Base-by-base conservation (phyloP, 2,888 invertebrate species). In the Acanthosepion esculentum region DNA sequence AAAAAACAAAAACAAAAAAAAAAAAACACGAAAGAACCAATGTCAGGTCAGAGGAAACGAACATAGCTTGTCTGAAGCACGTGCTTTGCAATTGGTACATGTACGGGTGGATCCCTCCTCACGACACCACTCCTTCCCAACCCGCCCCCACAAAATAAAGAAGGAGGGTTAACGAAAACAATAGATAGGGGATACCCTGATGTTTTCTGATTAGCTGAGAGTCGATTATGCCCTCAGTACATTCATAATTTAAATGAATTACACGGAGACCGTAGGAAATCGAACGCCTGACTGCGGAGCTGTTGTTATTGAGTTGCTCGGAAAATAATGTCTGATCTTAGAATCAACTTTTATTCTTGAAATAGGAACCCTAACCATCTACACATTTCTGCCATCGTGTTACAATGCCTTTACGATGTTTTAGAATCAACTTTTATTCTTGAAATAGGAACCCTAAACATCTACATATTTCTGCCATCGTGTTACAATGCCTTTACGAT, bases 111-210 rank as follows among this genome's bases (percentile, higher is more conserved):
- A 33, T 5, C 78, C 18, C 8, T 78, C 29, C n/a, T 26, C 29
- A 29, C n/a, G 0, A 5, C 78, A 33, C 78, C n/a, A 41, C 41
- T 41, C 15, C 15, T 23, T 15, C 29, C 78, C n/a, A 78, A n/a
- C n/a, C 12, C 7, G n/a, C 10, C 7, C n/a, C n/a, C n/a, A n/a
- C 10, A 78, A 78, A n/a, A 33, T 10, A 18, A 78, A n/a, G 18
- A n/a, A 5, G n/a, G n/a, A n/a, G 78, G 78, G 12, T 15, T n/a
- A n/a, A 10, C 5, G 18, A 33, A 78, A n/a, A 78, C 18, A 78
- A 78, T n/a, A n/a, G 78, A 78, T 78, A 78, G 78, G 78, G 78
- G 78, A 78, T 78, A 78, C 78, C 78, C 78, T 78, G n/a, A 78
- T 78, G 78, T 5, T 78, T 78, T 33, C 18, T 12, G n/a, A 15